Percentiles rank a stretch among this genome's conserved stretches.
Evolutionary conservation across 2,888 invertebrate genomes (phyloP).

Genomic region (Metellina segmentata): DNA sequence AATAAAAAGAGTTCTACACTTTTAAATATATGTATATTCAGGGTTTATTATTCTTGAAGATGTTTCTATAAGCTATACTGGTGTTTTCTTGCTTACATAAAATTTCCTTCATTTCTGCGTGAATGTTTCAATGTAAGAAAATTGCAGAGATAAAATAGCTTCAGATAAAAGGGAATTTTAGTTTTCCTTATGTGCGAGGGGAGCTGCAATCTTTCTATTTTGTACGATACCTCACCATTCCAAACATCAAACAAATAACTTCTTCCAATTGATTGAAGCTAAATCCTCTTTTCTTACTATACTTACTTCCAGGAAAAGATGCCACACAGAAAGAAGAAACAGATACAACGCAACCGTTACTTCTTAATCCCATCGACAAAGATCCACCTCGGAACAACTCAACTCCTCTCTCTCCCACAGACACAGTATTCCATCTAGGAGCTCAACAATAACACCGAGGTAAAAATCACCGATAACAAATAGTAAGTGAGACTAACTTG

Average conservation of each 20-base stretch:
- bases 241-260: conserved; percentile 30
- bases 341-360: conserved; percentile 45
- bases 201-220: not conserved
- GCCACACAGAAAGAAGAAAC: conserved; percentile 4
- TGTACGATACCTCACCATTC: not conserved
- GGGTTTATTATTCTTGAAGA: no score
- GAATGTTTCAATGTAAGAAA: no score
- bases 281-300: not conserved
- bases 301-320: not conserved
- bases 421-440: conserved; percentile 15
- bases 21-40: no score
- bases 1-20: no score
- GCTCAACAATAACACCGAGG: conserved; percentile 35
- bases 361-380: conserved; percentile 41
- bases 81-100: no score
- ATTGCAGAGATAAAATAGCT: no score
- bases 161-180: not conserved
- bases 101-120: no score
- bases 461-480: conserved; percentile 48
- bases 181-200: not conserved
- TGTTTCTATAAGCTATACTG: no score
- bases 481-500: conserved; percentile 57
- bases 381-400: conserved; percentile 22
- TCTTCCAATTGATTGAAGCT: conserved; percentile 44
- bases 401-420: not conserved